These are phyloP conservation scores for Myripristis jacobus DNA, from an alignment of 2,797 vertebrate genomes.

Conservation along the genomic window DNA sequence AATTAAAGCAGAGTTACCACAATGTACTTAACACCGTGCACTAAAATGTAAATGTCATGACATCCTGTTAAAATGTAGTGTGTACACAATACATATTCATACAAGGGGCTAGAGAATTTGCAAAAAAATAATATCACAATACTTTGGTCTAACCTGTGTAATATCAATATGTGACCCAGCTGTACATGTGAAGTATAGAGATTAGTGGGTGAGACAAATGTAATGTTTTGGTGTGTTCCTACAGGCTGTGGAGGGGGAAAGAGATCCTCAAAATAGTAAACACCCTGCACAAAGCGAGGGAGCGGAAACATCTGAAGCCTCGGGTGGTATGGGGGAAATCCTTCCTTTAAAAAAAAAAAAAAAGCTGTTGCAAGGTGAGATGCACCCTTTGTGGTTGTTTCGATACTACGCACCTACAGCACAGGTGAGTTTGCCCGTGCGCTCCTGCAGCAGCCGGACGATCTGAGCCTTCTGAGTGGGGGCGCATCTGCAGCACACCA, in stretches of 20 bases:
- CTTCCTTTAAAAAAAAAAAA: neutral
- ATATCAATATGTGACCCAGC: neutral
- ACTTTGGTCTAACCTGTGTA: no score
- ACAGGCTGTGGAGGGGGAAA: neutral
- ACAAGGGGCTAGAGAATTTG: no score
- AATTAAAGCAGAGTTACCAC: no score
- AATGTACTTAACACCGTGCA: no score
- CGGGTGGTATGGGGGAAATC: neutral
- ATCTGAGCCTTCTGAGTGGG: conserved; percentile 99
- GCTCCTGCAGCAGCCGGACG: conserved; percentile 94
- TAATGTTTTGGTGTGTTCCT: no score
- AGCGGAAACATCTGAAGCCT: neutral
- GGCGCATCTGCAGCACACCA: conserved; percentile 96
- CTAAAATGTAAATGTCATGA: no score
- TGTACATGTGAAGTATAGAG: neutral
- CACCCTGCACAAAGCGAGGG: neutral
- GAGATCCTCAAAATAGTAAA: neutral
- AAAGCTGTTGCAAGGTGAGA: neutral
- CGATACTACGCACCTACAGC: conserved; percentile 88
- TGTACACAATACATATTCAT: no score
- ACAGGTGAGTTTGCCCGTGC: conserved; percentile 95
- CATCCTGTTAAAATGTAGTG: no score
- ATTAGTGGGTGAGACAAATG: conserved; percentile 4
- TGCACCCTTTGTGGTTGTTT: neutral
- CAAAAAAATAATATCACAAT: no score